phyloP scores from a whole-genome alignment of 2,888 invertebrate species.

The Hyalella azteca region DNA sequence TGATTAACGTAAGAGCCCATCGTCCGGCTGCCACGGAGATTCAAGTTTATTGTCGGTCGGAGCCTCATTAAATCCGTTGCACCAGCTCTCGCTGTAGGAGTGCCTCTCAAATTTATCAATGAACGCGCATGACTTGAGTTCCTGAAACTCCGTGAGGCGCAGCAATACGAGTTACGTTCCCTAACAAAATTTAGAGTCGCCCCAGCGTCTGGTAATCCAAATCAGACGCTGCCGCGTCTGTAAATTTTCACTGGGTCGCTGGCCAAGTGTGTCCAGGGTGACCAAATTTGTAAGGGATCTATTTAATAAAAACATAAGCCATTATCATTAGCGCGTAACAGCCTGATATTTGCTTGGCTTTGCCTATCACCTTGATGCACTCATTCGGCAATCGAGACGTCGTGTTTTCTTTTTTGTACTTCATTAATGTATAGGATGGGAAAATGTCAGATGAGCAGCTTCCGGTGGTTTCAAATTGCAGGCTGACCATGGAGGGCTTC shows the following conservation, averaged over 20 bases:
- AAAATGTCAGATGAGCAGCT: background rate
- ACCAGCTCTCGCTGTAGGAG: background rate
- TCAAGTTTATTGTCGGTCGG: too few species aligned
- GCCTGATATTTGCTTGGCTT: background rate
- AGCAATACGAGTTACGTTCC: constrained; percentile 8
- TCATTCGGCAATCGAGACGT: background rate
- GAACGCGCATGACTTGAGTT: background rate
- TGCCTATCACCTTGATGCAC: background rate
- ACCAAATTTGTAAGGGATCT: background rate
- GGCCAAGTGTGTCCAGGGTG: background rate
- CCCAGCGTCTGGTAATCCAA: too few species aligned
- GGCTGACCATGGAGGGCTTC: background rate
- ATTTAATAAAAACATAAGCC: background rate
- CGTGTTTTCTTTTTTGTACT: background rate
- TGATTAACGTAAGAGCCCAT: too few species aligned
- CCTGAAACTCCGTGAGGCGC: background rate
- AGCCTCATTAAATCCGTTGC: too few species aligned
- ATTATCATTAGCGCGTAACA: background rate
- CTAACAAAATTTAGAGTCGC: too few species aligned
- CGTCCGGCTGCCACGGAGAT: too few species aligned
- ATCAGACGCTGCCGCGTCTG: too few species aligned
- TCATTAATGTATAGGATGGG: background rate
- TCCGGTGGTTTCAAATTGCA: background rate
- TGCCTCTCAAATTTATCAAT: constrained; percentile 30
- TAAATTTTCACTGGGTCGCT: too few species aligned